phyloP scores from a whole-genome alignment of 30 jellyfish, hydroid and myxozoan genomes.

The Sanderia malayensis region DNA sequence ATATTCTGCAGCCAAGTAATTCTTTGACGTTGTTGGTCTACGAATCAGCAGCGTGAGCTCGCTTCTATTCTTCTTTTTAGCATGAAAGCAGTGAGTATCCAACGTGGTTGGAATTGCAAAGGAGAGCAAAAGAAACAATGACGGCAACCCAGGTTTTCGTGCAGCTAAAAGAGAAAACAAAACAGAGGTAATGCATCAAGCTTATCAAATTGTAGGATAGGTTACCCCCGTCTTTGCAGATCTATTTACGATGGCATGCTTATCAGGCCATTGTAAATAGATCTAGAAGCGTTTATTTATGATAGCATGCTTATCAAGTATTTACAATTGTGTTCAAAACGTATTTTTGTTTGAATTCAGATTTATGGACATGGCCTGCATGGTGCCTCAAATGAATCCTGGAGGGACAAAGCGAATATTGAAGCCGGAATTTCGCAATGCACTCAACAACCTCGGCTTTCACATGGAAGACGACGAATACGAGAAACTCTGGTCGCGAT shows the following conservation, averaged over 20 bases:
- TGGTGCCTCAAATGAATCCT: constrained; percentile 57
- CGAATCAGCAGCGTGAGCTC: too few relatives aligned
- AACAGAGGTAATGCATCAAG: constrained; percentile 75
- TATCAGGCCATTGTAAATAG: too few relatives aligned
- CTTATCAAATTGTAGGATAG: too few relatives aligned
- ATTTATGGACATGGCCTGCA: constrained; percentile 51
- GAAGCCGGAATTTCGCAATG: constrained; percentile 68
- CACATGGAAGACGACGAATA: constrained; percentile 53
- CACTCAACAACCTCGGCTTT: constrained; percentile 55
- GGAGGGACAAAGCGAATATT: constrained; percentile 64
- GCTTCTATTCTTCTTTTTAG: constrained; percentile 13
- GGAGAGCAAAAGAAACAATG: constrained; percentile 38
- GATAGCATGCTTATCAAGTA: too few relatives aligned
- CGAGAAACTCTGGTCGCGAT: constrained; percentile 78
- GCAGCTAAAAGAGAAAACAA: constrained; percentile 72
- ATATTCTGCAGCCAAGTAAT: too few relatives aligned
- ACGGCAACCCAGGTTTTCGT: constrained; percentile 62
- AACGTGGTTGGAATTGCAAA: constrained; percentile 68
- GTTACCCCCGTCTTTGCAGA: too few relatives aligned
- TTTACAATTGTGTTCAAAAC: too few relatives aligned
- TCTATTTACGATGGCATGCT: too few relatives aligned
- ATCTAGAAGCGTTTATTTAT: too few relatives aligned
- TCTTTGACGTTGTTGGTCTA: too few relatives aligned
- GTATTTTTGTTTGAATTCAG: constrained; percentile 25
- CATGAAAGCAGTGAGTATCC: constrained; percentile 65